phyloP scores from a whole-genome alignment of 1,140 invertebrate species.

The Drosophila ohnishii region DNA sequence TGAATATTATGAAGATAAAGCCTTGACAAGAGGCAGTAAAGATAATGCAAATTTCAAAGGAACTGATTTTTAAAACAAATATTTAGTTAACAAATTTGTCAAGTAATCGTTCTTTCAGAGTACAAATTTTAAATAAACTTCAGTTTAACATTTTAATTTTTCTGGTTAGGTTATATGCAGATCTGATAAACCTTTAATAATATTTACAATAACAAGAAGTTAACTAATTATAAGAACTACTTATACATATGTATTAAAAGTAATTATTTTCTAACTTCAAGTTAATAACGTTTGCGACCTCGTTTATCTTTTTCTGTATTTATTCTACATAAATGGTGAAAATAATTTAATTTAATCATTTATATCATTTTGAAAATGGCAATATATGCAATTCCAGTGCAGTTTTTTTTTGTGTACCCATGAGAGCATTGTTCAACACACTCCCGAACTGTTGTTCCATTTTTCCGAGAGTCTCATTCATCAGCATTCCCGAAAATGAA shows the following conservation, averaged over 20 bases:
- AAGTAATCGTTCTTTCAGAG: neutral
- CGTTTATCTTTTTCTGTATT: no score
- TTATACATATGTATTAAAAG: neutral
- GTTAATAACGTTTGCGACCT: neutral
- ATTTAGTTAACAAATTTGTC: neutral
- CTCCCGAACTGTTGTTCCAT: neutral
- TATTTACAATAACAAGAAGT: neutral
- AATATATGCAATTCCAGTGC: neutral
- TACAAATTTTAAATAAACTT: neutral
- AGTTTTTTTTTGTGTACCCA: neutral
- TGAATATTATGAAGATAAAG: slow-evolving; percentile 3
- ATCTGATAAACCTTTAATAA: neutral
- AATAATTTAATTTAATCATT: no score
- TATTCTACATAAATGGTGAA: no score
- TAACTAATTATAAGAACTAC: neutral
- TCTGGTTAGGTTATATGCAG: neutral
- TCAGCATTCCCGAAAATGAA: neutral
- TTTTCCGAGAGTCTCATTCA: neutral
- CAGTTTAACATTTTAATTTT: neutral
- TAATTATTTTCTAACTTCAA: neutral
- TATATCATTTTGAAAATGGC: neutral
- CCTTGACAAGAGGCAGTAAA: neutral
- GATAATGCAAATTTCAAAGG: neutral
- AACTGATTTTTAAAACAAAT: neutral
- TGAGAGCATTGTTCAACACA: neutral